Percentiles rank a stretch among this genome's conserved stretches.
Conservation (phyloP, 2,888 invertebrate species). For the Volucella bombylans region DNA sequence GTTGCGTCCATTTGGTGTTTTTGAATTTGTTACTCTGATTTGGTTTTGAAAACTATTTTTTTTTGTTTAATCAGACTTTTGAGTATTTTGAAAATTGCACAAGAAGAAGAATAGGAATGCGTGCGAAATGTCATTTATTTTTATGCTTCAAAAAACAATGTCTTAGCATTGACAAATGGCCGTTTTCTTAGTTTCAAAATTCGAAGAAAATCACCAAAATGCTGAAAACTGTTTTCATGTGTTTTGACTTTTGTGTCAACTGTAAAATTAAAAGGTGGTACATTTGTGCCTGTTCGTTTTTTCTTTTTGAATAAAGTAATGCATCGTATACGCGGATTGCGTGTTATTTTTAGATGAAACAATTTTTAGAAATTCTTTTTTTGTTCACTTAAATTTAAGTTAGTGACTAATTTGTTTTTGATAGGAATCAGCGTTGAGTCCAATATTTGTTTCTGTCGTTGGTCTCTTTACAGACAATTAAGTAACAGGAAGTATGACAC, state of each 20-base stretch:
- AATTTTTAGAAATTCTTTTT: not conserved
- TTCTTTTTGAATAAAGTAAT: conserved; percentile 27
- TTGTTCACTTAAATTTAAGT: not conserved
- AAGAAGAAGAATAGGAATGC: conserved; percentile 62
- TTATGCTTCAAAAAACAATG: conserved; percentile 61
- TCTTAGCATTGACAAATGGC: conserved; percentile 52
- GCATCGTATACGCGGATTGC: conserved; percentile 29
- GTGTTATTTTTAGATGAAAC: conserved; percentile 27
- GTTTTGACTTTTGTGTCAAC: conserved; percentile 8
- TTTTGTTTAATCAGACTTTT: conserved; percentile 33
- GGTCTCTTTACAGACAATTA: too few relatives aligned
- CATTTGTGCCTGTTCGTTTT: conserved; percentile 4
- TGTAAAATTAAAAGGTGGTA: conserved; percentile 19
- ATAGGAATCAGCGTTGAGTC: too few relatives aligned
- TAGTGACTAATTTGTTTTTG: not conserved
- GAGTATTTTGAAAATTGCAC: conserved; percentile 63
- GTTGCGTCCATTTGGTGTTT: too few relatives aligned
- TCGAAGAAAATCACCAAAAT: too few relatives aligned
- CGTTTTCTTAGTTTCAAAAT: not conserved
- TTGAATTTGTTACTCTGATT: not conserved
- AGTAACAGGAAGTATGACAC: too few relatives aligned
- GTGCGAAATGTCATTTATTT: conserved; percentile 71
- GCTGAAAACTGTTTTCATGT: not conserved
- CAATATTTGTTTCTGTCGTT: too few relatives aligned
- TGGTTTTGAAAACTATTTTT: not conserved